Base-by-base conservation (phyloP, 2,888 invertebrate species). In the Tanytarsus gracilentus region DNA sequence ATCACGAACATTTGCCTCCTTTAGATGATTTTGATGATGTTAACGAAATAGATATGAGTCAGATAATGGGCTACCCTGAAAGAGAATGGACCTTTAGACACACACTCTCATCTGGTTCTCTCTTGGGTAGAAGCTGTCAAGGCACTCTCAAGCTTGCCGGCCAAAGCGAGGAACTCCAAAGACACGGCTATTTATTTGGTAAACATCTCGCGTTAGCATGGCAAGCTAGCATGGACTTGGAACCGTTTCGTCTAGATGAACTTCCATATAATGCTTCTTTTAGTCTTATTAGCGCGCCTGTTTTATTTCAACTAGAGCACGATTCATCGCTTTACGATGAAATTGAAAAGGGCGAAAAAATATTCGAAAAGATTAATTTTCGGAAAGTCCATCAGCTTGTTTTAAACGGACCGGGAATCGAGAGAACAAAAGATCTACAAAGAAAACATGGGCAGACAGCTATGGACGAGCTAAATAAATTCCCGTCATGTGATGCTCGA, bases 151-250 rank as follows among this genome's bases (percentile, higher is more conserved):
- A 87, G 71, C 76, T 96, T 62, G 94, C 92, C 3, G 88, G 88
- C 1, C 92, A 91, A 69, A 78, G 80, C 8, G 77, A 82, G n/a
- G 79, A 82, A 18, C 72, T 88, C 63, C 92, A 94, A 71, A 80
- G 84, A 40, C 78, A 86, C 71, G 95, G 90, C 0, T 91, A 88
- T 71, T 79, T 86, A 16, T 94, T 95, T 77, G 95, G 94, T 7
- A 88, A 90, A 69, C 90, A 94, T 75, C 76, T 94, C 59, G 92
- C 92, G 0, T 76, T 92, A 25, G 92, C 93, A 1, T 92, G 92
- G 87, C 94, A 95, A 75, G 89, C 89, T 1, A 79, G 79, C 67
- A 68, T 82, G 1, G 90, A 90, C 69, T 76, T 88, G 18, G 86
- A 88, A 67, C 83, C 86, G 2, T 90, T 89, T 63, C 72, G 73